Evolutionary conservation across 2,797 vertebrate species (phyloP).

Genomic region (Acanthurus leucopareius): DNA sequence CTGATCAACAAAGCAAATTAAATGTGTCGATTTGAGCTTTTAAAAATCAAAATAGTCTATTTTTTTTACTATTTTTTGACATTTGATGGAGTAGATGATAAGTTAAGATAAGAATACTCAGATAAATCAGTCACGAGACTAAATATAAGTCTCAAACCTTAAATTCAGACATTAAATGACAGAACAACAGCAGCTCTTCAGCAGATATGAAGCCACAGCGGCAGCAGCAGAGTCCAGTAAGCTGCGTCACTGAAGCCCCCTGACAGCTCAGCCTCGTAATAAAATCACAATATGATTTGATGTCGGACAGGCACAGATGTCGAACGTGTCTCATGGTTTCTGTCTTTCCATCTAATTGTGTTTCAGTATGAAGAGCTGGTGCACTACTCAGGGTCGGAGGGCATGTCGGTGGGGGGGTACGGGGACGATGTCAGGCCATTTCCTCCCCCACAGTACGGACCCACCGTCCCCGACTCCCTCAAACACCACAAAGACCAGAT

Average conservation of each 20-base stretch:
- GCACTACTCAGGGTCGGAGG: slow-evolving; percentile 88
- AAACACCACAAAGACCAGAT: slow-evolving; percentile 90
- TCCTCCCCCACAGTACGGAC: slow-evolving; percentile 82
- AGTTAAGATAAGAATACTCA: no score
- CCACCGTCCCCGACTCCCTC: slow-evolving; percentile 84
- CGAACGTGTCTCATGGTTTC: slow-evolving; percentile 65
- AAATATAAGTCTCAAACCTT: not conserved
- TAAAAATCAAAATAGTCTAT: not conserved
- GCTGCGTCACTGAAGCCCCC: slow-evolving; percentile 13
- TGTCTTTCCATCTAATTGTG: slow-evolving; percentile 64
- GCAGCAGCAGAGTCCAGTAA: slow-evolving; percentile 26
- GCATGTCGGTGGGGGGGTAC: slow-evolving; percentile 85
- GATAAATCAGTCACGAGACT: not conserved
- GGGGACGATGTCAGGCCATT: slow-evolving; percentile 84
- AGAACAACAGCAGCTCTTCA: not conserved
- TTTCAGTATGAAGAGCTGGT: slow-evolving; percentile 89
- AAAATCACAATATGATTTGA: slow-evolving; percentile 60
- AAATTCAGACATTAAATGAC: not conserved
- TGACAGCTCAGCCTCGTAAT: slow-evolving; percentile 55
- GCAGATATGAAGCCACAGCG: slow-evolving; percentile 3
- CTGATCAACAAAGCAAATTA: not conserved
- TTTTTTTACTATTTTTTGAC: not conserved
- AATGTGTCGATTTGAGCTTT: not conserved
- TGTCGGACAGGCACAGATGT: slow-evolving; percentile 71
- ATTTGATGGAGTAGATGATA: not conserved